phyloP scores from a whole-genome alignment of 2,113 vertebrate species.

The Pseudonaja textilis region DNA sequence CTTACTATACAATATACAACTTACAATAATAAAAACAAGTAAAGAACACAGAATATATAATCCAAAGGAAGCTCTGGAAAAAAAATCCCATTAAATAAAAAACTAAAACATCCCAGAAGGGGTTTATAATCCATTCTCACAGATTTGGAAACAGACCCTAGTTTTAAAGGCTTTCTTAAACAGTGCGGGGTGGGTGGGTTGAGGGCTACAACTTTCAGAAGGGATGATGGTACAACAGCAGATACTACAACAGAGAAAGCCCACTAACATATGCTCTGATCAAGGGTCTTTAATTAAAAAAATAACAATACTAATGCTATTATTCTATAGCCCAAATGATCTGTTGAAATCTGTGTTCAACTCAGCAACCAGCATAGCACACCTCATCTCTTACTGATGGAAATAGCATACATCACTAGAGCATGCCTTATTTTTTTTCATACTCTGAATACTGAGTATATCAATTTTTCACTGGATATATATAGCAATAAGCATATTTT shows the following conservation, averaged over 20 bases:
- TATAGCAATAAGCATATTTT: constrained; percentile 95
- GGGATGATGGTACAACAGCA: no score
- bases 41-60: not conserved
- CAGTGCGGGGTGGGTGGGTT: not conserved
- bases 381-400: not conserved
- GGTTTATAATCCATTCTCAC: not conserved
- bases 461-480: constrained; percentile 97
- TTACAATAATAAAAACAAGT: not conserved
- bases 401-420: constrained; percentile 24
- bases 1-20: not conserved
- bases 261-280: not conserved
- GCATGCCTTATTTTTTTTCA: constrained; percentile 92
- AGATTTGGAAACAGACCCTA: not conserved
- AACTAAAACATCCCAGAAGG: not conserved
- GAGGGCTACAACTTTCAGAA: not conserved
- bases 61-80: not conserved
- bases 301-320: not conserved
- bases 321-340: not conserved
- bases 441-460: constrained; percentile 97
- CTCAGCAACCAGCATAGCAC: not conserved
- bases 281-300: no score
- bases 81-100: not conserved
- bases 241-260: not conserved
- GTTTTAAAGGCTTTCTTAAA: not conserved
- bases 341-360: not conserved